These are phyloP conservation scores for Venustaconcha ellipsiformis DNA, from an alignment of 1,140 invertebrate species.

Conservation along the genomic window DNA sequence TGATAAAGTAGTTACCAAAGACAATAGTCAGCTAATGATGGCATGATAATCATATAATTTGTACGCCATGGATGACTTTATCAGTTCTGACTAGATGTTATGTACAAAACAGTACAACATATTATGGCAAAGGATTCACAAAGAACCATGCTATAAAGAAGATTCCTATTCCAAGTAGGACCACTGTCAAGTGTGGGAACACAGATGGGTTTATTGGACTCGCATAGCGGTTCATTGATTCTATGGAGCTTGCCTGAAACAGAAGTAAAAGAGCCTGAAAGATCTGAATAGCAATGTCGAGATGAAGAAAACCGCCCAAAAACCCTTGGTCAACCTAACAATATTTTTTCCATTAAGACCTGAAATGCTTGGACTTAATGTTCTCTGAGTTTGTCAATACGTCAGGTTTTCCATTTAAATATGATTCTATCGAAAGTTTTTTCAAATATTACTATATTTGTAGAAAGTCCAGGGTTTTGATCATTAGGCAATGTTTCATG, in stretches of 20 bases:
- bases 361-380: background rate
- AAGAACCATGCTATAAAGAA: conserved; percentile 99
- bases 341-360: background rate
- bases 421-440: too few relatives aligned
- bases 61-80: too few relatives aligned
- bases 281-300: too few relatives aligned
- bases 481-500: too few relatives aligned
- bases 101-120: background rate
- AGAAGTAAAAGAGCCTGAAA: too few relatives aligned
- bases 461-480: too few relatives aligned
- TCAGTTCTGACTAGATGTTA: background rate
- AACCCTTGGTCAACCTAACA: background rate
- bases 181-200: conserved; percentile 92
- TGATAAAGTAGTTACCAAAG: too few relatives aligned
- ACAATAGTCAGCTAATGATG: too few relatives aligned
- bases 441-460: too few relatives aligned
- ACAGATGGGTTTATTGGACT: conserved; percentile 95
- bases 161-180: conserved; percentile 93
- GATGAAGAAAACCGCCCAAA: background rate
- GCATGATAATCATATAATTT: too few relatives aligned
- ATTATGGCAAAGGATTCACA: conserved; percentile 74
- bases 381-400: too few relatives aligned
- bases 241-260: conserved; percentile 58
- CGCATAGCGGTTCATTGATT: conserved; percentile 79
- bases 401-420: too few relatives aligned